Base-by-base conservation (phyloP, 2,888 invertebrate genomes). In the Monoplex corrugatus region DNA sequence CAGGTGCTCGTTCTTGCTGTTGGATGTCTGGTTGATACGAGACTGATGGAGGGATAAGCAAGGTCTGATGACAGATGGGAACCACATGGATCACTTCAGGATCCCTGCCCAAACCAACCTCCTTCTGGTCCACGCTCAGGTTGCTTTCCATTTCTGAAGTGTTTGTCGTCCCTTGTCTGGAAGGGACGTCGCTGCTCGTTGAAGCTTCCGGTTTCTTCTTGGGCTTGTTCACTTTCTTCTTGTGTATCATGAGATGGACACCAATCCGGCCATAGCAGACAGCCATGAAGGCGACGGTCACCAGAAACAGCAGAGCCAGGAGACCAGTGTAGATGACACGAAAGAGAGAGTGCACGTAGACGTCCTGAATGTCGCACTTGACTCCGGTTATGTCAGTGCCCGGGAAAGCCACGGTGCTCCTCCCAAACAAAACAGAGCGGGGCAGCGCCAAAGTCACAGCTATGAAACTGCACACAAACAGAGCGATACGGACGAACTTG, bases 241-340 rank as follows among this genome's bases (percentile, higher is more conserved):
- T 80, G 32, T 80, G 78, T 0, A 13, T 40, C 43, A 19, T 43
- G 6, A 80, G 78, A 1, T 80, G 78, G 23, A 80, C 23, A 6
- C 35, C 78, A 23, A 80, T 28, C 40, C 78, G 16, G 40, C 78
- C 78, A 43, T 80, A 80, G 13, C 78, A 80, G 23, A 80, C 78
- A 23, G 43, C 78, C 78, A 80, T 43, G 44, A 13, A 1, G 82
- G 32, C 45, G 32, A 83, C 45, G 32, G 32, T 45, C 32, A 45
- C 45, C 45, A 83, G 45, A 19, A 83, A 83, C 16, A 44, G n/a
- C 6, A 45, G 16, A 1, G 3, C n/a, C 16, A 13, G 28, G 45
- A 83, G 32, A 13, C 6, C n/a, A 45, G n/a, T 83, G 82, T 83
- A 83, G 32, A 83, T 13, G 13, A 83, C 23, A 16, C 45, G 45